Base-by-base conservation (phyloP, 2,797 vertebrate genomes). In the Myotis planiceps region DNA sequence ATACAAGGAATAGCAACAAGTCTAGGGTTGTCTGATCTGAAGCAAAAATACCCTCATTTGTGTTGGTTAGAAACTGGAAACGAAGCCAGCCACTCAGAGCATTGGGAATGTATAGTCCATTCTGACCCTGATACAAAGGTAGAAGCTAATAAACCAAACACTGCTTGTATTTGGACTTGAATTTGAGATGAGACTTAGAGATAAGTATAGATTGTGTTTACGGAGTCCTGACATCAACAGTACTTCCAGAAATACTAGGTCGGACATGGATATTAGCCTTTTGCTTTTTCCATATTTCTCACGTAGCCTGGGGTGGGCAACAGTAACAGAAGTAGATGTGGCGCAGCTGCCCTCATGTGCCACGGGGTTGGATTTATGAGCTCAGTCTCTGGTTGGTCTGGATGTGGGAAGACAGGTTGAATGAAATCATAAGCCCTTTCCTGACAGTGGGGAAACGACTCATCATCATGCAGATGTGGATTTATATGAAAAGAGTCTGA, bases 341-440 rank as follows among this genome's bases (percentile, higher is more conserved):
- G 47, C 9, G 39, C 27, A 2, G 23, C 15, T 0, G 9, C 32
- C 29, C 63, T 53, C 9, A 3, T 0, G 1, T 9, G 32, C 68
- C 65, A 27, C 8, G 21, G 51, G 18, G 6, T 19, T 2, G 8
- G 29, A 16, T n/a, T 60, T 63, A 87, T 68, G 6, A 45, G 10
- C 47, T 65, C 23, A 32, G 37, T 13, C 32, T 27, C n/a, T 18
- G 49, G 51, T 89, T 68, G 10, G 51, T 71, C 34, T 82, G 69
- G 66, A 39, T 42, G 23, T 66, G 27, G n/a, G 60, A 85, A 74
- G 39, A 32, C 21, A 3, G 10, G 15, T 13, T 66, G 53, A 72
- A 47, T 65, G 82, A 68, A 79, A n/a, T 45, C 25, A 21, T 9
- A 32, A 88, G 45, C 55, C 9, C 32, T 34, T 34, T 27, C 63